A percentile compares a stretch with the other conserved stretches of the same genome.
These are phyloP conservation scores for Palythoa caribaeorum DNA, from an alignment of 92 coral and sea anemone species.

Conservation along the genomic window DNA sequence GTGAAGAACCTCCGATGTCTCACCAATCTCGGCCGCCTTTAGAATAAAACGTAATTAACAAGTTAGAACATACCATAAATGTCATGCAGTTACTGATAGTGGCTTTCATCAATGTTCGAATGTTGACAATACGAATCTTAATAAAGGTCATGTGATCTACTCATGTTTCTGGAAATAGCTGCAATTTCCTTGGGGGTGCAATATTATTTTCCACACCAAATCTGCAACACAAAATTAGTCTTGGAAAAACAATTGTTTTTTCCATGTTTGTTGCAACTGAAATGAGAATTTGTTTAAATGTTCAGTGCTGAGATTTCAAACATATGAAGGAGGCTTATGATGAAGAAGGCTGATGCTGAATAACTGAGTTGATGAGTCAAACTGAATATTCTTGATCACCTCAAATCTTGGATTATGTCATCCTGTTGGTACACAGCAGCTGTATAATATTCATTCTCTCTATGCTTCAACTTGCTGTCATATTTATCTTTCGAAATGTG, in stretches of 20 bases:
- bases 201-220: background rate
- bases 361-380: background rate
- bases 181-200: background rate
- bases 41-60: conserved; percentile 36
- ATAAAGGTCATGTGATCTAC: background rate
- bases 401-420: no score
- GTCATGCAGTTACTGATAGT: conserved; percentile 29
- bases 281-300: no score
- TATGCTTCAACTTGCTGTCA: no score
- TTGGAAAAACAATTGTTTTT: no score
- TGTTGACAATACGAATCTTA: background rate
- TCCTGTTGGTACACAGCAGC: no score
- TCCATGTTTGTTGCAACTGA: no score
- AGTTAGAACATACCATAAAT: conserved; percentile 38
- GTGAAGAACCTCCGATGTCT: conserved; percentile 42
- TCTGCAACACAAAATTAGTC: background rate
- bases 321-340: background rate
- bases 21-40: conserved; percentile 57
- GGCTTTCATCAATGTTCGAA: conserved; percentile 25
- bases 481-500: no score
- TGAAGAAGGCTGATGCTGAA: background rate
- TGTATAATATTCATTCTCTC: no score
- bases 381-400: no score
- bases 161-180: background rate
- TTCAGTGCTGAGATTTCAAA: background rate